A percentile compares a stretch with the other conserved stretches of the same genome.
Evolutionary conservation across 2,797 vertebrate genomes (phyloP).

Genomic region (Mustela erminea): DNA sequence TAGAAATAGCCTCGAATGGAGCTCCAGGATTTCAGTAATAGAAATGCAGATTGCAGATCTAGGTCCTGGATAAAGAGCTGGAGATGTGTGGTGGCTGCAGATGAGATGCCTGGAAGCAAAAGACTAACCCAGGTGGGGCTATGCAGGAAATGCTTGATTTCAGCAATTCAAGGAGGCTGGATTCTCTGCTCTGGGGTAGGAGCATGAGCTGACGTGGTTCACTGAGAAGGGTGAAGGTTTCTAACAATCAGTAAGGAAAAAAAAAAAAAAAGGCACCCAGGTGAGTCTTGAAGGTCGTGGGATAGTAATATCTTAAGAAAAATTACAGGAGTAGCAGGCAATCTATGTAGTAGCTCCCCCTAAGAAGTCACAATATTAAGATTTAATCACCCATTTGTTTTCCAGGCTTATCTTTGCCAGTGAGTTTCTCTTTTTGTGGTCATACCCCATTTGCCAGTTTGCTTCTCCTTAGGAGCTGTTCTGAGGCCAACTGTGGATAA

Average conservation of each 20-base stretch:
- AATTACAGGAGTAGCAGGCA: not conserved
- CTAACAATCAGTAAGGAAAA: not conserved
- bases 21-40: not conserved
- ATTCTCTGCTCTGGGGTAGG: not conserved
- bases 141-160: not conserved
- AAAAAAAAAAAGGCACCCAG: not conserved
- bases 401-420: not conserved
- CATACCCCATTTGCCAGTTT: not conserved
- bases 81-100: not conserved
- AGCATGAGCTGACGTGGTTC: not conserved
- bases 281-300: not conserved
- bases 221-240: not conserved
- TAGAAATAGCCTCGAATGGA: slow-evolving; percentile 4
- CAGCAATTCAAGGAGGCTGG: not conserved
- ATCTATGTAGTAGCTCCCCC: not conserved
- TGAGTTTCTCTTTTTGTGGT: not conserved
- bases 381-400: slow-evolving; percentile 15
- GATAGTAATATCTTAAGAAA: not conserved
- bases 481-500: not conserved
- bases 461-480: not conserved
- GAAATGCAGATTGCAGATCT: not conserved
- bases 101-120: not conserved
- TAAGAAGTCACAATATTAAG: not conserved
- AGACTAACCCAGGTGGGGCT: not conserved
- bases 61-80: not conserved